Evolutionary conservation across 2,888 invertebrate species (phyloP).

Genomic region (Mamestra brassicae): DNA sequence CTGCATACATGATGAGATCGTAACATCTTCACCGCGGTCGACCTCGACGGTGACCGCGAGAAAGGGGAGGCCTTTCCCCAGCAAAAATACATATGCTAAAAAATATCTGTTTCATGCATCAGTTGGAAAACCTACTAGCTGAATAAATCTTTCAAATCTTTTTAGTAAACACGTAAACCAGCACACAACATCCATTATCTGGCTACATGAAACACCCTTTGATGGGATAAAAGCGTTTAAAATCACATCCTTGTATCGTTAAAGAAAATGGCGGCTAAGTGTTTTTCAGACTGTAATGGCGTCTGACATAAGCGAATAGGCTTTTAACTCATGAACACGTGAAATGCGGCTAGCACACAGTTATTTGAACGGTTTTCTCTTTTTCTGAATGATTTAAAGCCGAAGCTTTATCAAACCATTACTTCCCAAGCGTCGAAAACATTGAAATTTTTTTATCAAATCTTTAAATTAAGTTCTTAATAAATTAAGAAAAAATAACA

Average conservation of each 20-base stretch:
- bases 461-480: too few relatives aligned
- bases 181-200: conserved; percentile 21
- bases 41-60: too few relatives aligned
- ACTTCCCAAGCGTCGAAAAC: too few relatives aligned
- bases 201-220: conserved; percentile 39
- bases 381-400: conserved; percentile 12
- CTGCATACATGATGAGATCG: too few relatives aligned
- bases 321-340: conserved; percentile 69
- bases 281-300: conserved; percentile 70
- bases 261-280: conserved; percentile 66
- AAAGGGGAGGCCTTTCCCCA: too few relatives aligned
- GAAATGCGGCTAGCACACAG: conserved; percentile 51
- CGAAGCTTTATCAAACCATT: too few relatives aligned
- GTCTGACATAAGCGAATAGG: conserved; percentile 61
- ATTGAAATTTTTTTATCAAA: too few relatives aligned
- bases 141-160: neutral
- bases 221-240: conserved; percentile 53
- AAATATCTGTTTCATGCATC: too few relatives aligned
- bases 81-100: too few relatives aligned
- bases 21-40: too few relatives aligned
- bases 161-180: conserved; percentile 9
- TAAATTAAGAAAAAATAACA: too few relatives aligned
- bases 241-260: conserved; percentile 49
- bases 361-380: conserved; percentile 23
- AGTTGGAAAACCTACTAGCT: neutral